These are phyloP conservation scores for Tetanocera ferruginea DNA, from an alignment of 2,888 invertebrate genomes.

Conservation along the genomic window DNA sequence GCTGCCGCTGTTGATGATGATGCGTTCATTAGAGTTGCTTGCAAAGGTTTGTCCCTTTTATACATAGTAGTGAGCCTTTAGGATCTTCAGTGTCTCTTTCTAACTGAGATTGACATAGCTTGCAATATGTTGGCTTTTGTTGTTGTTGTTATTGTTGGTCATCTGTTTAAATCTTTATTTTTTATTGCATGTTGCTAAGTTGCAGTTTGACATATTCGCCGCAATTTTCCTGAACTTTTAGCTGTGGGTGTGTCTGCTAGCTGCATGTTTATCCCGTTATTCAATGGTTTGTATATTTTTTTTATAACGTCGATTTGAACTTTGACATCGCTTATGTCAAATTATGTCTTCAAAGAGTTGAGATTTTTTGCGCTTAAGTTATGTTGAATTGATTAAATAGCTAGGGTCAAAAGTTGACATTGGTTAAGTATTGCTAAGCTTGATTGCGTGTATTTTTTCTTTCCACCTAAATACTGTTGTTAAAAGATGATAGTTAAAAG, in stretches of 20 bases:
- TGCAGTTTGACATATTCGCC: background rate
- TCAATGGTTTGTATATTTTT: background rate
- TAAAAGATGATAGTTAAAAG: too few species aligned
- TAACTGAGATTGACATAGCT: conserved; percentile 50
- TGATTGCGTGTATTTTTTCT: background rate
- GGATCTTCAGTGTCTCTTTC: background rate
- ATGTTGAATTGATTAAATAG: conserved; percentile 3
- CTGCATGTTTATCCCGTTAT: conserved; percentile 27
- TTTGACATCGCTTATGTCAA: conserved; percentile 65
- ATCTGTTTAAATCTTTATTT: background rate
- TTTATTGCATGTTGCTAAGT: background rate
- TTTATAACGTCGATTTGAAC: conserved; percentile 51
- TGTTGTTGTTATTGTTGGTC: background rate
- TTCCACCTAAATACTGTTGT: background rate
- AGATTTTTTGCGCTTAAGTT: conserved; percentile 10
- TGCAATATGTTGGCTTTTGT: conserved; percentile 33
- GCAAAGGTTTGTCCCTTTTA: background rate
- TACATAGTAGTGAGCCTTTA: background rate
- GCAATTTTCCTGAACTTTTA: background rate
- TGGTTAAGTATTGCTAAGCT: background rate
- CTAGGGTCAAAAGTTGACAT: background rate
- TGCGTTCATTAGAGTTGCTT: conserved; percentile 24
- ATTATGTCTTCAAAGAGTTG: conserved; percentile 61
- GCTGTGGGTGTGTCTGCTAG: conserved; percentile 42
- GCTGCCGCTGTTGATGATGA: conserved; percentile 30